Evolutionary conservation across 2,888 invertebrate species (phyloP), one percentile per base, ranked within the genome.

Genomic region (Chymomyza amoena): DNA sequence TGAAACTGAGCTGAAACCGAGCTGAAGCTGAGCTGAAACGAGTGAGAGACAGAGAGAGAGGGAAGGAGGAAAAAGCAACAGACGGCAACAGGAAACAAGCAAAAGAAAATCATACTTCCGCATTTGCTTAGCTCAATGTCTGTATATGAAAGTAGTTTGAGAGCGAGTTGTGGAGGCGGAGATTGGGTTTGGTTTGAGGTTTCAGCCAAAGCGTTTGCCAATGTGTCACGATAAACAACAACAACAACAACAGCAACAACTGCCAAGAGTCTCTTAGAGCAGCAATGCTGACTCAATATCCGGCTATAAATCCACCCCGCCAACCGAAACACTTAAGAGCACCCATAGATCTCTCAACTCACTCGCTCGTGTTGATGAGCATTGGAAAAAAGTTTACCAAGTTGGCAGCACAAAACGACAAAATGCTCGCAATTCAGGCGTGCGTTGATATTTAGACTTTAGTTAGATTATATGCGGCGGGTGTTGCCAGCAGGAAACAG

Each of bases 91-190:
- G 57, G 57, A 25, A 57, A 25, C 57, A 54, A 57, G 57, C 57
- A 57, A 25, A 57, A 57, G 57, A 57, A 57, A 25, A 18, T 28
- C 25, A 18, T 57, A 57, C 57, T 57, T 57, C 57, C 57, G 57
- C 57, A 57, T 57, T 57, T 57, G 57, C 39, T 45, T 45, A 45
- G 39, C 39, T 45, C 39, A 45, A 45, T 45, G 13, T 32, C 32
- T 32, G 32, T 32, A 7, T 32, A 32, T 45, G 13, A 0, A 45
- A 13, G 39, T 10, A 45, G 39, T 13, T 45, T 5, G 2, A 45
- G 0, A 4, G 39, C 4, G 13, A 4, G 39, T 13, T n/a, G n/a
- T n/a, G n/a, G 39, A 2, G 5, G 4, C 1, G 39, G 2, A n/a
- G n/a, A n/a, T n/a, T n/a, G n/a, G n/a, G n/a, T n/a, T 45, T 16